phyloP scores from a whole-genome alignment of 2,113 vertebrate genomes.

The Nycticebus coucang region DNA sequence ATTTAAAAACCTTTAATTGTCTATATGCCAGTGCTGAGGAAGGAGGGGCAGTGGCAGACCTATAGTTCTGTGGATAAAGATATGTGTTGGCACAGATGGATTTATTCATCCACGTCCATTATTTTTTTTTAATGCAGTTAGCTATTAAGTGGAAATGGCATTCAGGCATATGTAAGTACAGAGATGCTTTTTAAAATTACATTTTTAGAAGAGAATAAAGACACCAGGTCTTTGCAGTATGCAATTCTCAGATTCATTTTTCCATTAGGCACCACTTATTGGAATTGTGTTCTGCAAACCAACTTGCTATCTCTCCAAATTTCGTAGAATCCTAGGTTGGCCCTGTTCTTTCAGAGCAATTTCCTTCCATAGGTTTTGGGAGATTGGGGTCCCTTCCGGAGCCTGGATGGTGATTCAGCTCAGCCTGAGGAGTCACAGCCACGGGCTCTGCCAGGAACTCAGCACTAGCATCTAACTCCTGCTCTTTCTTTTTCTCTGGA shows the following conservation, averaged over 20 bases:
- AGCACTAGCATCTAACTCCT: background rate
- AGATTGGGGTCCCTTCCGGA: background rate
- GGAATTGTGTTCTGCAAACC: background rate
- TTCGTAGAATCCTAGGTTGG: background rate
- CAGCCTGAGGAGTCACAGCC: accelerated
- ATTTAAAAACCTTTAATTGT: background rate
- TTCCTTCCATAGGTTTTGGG: background rate
- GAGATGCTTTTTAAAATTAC: background rate
- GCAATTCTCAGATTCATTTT: background rate
- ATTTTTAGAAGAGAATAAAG: constrained; percentile 31
- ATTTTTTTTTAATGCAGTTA: background rate
- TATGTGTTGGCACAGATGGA: background rate
- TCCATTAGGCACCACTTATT: background rate
- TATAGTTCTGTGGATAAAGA: background rate
- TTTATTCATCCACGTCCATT: background rate
- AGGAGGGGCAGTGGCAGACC: accelerated
- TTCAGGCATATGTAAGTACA: background rate
- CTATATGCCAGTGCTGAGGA: background rate
- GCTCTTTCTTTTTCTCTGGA: background rate
- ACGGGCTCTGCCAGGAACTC: background rate
- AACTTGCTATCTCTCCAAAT: background rate
- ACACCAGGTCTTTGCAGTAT: background rate
- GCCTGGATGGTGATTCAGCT: background rate
- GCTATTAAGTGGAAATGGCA: background rate
- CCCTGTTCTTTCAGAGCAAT: background rate